Evolutionary conservation across 1,140 invertebrate genomes (phyloP), one percentile per base, ranked within the genome.

Genomic region (Drosophila arizonae): DNA sequence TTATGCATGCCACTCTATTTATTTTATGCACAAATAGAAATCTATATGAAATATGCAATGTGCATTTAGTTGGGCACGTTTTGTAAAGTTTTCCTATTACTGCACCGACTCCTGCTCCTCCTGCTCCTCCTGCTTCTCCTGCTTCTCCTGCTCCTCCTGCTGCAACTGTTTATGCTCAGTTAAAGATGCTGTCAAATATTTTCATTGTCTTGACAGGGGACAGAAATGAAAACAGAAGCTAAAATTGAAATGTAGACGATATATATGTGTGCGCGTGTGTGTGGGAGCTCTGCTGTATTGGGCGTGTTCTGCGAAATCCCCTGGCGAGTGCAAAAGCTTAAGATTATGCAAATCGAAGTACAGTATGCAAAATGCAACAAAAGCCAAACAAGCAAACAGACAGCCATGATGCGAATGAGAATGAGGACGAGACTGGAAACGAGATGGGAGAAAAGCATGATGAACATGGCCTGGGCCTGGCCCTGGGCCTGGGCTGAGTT

Each of bases 291-390:
- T 61, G 4, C 51, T 21, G 39, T 17, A 54, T 15, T 26, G 64
- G 52, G 56, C 55, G 50, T 79, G 66, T 74, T 41, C 30, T 48
- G 52, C 48, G 46, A 64, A 76, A 63, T 84, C 74, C 77, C 66
- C 45, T 36, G 76, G 81, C 70, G 70, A 85, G 81, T 85, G 81
- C 77, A 85, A 68, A 85, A 77, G 76, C 76, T 85, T 85, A 77
- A 79, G 81, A 85, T 85, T 85, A 85, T 85, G 81, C 81, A 85
- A 85, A 85, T 85, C 77, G 63, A 77, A 74, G 73, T 77, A 85
- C 73, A 79, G 81, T 74, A 84, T 79, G 80, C 80, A 84, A 79
- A 84, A 84, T 84, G 80, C 80, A 84, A 79, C 80, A 84, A 73
- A 84, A 71, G 72, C 68, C 73, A 77, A 81, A 77, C 70, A 66